phyloP scores from a whole-genome alignment of 2,113 vertebrate species.

The Oncorhynchus gorbuscha region DNA sequence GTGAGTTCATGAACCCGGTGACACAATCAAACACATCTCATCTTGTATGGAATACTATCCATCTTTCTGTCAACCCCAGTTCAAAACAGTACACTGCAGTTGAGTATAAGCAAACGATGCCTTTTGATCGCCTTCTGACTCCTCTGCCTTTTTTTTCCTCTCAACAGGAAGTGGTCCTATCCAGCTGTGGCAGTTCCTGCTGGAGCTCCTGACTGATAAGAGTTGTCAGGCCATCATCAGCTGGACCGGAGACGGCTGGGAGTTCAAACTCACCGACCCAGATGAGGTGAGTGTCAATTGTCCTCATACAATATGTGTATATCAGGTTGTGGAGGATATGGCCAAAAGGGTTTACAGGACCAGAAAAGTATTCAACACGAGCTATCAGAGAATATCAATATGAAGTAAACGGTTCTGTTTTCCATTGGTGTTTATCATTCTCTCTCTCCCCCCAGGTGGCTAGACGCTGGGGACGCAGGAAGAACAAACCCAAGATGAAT shows the following conservation, averaged over 20 bases:
- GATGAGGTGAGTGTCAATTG: slow-evolving; percentile 78
- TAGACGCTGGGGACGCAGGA: slow-evolving; percentile 85
- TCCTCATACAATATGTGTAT: background rate
- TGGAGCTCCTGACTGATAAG: slow-evolving; percentile 86
- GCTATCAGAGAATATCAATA: background rate
- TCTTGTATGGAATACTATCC: too few relatives aligned
- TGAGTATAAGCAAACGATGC: slow-evolving; percentile 63
- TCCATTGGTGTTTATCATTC: background rate
- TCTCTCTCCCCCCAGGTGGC: slow-evolving; percentile 72
- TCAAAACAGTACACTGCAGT: slow-evolving; percentile 63
- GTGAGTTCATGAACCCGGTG: slow-evolving; percentile 57
- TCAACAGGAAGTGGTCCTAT: slow-evolving; percentile 85
- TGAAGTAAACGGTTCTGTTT: too few relatives aligned
- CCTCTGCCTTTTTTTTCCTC: background rate
- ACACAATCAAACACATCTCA: too few relatives aligned
- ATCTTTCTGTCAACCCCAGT: background rate
- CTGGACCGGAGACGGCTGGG: slow-evolving; percentile 90
- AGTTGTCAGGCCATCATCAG: slow-evolving; percentile 87
- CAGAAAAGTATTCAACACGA: background rate
- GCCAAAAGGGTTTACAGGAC: too few relatives aligned
- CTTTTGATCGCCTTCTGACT: slow-evolving; percentile 32
- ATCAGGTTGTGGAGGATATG: too few relatives aligned
- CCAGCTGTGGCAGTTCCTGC: slow-evolving; percentile 89
- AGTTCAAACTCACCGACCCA: slow-evolving; percentile 88
- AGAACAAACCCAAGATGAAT: slow-evolving; percentile 94